Conservation (phyloP, 2,797 vertebrate genomes). For the Lindbergichthys nudifrons region DNA sequence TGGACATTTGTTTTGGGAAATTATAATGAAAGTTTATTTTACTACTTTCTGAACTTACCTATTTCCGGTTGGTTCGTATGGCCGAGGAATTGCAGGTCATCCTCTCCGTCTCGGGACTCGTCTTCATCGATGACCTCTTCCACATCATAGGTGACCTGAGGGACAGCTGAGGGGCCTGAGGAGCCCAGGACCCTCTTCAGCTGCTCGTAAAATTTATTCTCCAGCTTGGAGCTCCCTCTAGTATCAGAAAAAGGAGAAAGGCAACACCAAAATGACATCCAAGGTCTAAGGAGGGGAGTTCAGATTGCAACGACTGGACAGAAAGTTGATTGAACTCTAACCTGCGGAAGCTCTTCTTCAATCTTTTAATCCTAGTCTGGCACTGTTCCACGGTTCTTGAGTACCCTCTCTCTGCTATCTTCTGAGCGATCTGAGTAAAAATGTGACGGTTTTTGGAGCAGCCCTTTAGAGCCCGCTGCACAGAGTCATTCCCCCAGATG, state of each 20-base stretch:
- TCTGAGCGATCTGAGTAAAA: conserved; percentile 81
- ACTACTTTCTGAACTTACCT: conserved; percentile 39
- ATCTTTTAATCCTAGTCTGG: conserved; percentile 82
- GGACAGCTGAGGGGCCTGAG: conserved; percentile 41
- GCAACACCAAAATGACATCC: neutral
- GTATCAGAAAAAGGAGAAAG: conserved; percentile 14
- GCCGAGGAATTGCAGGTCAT: conserved; percentile 74
- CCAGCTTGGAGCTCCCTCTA: conserved; percentile 69
- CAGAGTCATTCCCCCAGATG: conserved; percentile 82
- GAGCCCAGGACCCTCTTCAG: conserved; percentile 71
- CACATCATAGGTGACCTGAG: conserved; percentile 68
- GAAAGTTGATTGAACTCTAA: conserved; percentile 25
- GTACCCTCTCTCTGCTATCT: conserved; percentile 79
- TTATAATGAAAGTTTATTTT: neutral
- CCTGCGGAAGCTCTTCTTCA: conserved; percentile 80
- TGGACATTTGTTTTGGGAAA: neutral
- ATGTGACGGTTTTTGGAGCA: conserved; percentile 82
- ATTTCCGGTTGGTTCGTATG: conserved; percentile 61
- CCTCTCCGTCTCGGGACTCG: conserved; percentile 60
- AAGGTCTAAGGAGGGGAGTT: neutral
- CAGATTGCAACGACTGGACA: neutral
- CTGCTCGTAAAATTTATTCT: conserved; percentile 77
- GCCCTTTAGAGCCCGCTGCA: conserved; percentile 80
- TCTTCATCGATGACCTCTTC: conserved; percentile 72
- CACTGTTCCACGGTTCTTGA: conserved; percentile 81